Evolutionary conservation across 1,140 invertebrate genomes (phyloP).

Genomic region (Delia radicum): DNA sequence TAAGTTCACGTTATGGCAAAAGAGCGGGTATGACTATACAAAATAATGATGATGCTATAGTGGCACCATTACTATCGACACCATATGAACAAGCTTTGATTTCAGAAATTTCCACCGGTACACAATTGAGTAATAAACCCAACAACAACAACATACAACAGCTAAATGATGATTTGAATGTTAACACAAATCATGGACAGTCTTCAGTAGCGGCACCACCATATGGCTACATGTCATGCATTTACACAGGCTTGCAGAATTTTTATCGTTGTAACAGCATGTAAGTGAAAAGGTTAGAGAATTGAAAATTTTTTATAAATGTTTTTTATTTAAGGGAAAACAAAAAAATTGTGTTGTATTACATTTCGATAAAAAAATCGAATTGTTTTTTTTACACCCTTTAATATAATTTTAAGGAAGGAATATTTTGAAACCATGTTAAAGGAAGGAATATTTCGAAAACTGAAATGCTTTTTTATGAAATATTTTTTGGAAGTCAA

Average conservation of each 20-base stretch:
- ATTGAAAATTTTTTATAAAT: background rate
- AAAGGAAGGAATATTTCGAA: no score
- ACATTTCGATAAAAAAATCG: no score
- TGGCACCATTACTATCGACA: conserved; percentile 12
- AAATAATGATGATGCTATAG: conserved; percentile 18
- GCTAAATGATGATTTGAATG: background rate
- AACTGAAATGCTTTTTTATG: no score
- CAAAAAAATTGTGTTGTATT: no score
- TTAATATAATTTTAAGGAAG: no score
- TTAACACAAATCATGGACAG: no score
- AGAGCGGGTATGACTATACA: conserved; percentile 31
- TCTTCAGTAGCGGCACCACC: background rate
- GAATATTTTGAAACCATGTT: no score
- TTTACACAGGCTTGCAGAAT: conserved; percentile 43
- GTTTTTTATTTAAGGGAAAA: background rate
- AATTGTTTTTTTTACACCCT: no score
- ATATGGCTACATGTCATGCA: conserved; percentile 39
- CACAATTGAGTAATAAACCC: conserved; percentile 7
- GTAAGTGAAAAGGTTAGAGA: conserved; percentile 35
- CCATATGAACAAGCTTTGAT: conserved; percentile 19
- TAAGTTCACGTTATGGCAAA: conserved; percentile 53
- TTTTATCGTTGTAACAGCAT: conserved; percentile 42
- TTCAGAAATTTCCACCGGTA: conserved; percentile 16
- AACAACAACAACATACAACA: background rate
- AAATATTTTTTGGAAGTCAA: no score